Percentiles rank a stretch among this genome's conserved stretches.
phyloP scores from a whole-genome alignment of 2,888 invertebrate genomes.

The Harpalus rubripes region DNA sequence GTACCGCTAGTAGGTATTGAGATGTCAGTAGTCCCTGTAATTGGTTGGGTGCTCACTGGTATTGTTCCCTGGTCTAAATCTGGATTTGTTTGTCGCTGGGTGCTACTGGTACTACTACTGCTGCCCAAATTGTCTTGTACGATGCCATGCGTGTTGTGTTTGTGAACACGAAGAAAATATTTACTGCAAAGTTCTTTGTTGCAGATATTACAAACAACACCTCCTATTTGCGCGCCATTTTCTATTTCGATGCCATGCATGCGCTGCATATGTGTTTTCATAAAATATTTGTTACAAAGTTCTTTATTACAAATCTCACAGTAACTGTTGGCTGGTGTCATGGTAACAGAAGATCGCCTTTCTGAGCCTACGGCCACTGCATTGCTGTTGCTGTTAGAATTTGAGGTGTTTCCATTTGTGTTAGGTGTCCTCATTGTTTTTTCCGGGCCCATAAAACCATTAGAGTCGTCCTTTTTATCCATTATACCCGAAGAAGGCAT shows the following conservation, averaged over 20 bases:
- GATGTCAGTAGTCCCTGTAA: not conserved
- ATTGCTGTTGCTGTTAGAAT: constrained; percentile 1
- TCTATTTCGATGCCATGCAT: constrained; percentile 98
- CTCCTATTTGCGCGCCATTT: constrained; percentile 94
- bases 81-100: constrained; percentile 66
- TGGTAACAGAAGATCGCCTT: constrained; percentile 81
- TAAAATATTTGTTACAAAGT: constrained; percentile 99
- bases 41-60: constrained; percentile 71
- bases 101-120: constrained; percentile 16
- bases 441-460: constrained; percentile 78
- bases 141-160: constrained; percentile 98
- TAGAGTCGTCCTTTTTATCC: constrained; percentile 73
- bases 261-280: constrained; percentile 99
- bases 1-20: constrained; percentile 68
- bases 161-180: constrained; percentile 97
- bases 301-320: constrained; percentile 99
- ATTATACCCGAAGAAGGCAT: not conserved
- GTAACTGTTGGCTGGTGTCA: constrained; percentile 90
- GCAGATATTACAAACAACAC: constrained; percentile 97
- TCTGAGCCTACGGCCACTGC: constrained; percentile 73
- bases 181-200: constrained; percentile 99
- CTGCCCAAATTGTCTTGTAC: constrained; percentile 85
- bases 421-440: constrained; percentile 70
- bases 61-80: constrained; percentile 56
- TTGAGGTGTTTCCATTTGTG: not conserved